These are phyloP conservation scores for Tridacna crocea DNA, from an alignment of 2,888 invertebrate species.

Conservation along the genomic window DNA sequence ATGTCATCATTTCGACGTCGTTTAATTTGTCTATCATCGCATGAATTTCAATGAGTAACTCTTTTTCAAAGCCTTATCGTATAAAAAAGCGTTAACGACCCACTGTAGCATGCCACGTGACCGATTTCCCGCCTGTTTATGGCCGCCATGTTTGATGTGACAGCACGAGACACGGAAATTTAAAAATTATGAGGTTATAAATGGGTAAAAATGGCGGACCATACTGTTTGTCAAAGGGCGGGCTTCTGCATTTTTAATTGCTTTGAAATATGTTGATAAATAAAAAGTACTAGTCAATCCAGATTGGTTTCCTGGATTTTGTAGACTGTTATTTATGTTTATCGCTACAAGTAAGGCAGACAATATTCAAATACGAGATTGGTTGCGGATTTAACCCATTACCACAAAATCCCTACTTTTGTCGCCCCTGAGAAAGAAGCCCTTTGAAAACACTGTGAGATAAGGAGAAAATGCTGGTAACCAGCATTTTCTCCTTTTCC, in stretches of 20 bases:
- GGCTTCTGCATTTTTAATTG: constrained; percentile 13
- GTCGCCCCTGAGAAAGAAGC: too few species aligned
- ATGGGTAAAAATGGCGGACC: constrained; percentile 12
- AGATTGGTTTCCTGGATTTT: too few species aligned
- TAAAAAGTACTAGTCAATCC: not conserved
- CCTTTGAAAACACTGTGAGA: not conserved
- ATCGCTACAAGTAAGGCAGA: too few species aligned
- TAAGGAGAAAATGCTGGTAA: not conserved
- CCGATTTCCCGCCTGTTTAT: constrained; percentile 55
- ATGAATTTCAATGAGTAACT: too few species aligned
- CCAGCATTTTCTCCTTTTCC: constrained; percentile 1
- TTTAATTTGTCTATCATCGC: too few species aligned
- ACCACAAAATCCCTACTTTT: too few species aligned
- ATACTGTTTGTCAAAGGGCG: constrained; percentile 7
- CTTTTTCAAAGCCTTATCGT: too few species aligned
- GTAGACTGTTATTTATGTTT: too few species aligned
- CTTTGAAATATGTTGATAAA: not conserved
- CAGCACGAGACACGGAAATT: constrained; percentile 13
- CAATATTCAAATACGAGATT: too few species aligned
- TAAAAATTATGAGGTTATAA: constrained; percentile 38
- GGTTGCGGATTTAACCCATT: too few species aligned
- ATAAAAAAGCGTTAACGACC: not conserved
- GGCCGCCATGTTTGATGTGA: constrained; percentile 49
- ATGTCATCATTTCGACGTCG: too few species aligned
- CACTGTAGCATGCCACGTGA: constrained; percentile 43